Conservation (phyloP, 2,797 vertebrate genomes). For the Myotis myotis region DNA sequence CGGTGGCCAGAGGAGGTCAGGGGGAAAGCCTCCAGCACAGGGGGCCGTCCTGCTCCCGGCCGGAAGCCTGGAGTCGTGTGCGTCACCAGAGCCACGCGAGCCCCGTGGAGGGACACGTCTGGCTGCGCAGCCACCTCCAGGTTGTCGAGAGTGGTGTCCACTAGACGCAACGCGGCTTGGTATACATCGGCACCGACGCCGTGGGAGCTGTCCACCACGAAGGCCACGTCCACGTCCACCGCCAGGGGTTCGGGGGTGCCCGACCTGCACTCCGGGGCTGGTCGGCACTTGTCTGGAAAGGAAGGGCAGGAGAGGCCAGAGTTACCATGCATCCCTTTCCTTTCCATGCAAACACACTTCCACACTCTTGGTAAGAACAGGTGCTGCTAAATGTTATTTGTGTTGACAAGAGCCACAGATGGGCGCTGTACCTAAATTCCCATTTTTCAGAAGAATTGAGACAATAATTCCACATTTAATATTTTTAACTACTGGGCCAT, state of each 20-base stretch:
- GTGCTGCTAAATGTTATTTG: not conserved
- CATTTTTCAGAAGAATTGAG: not conserved
- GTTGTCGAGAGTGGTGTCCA: constrained; percentile 86
- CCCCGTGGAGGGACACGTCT: not conserved
- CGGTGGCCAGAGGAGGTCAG: constrained; percentile 80
- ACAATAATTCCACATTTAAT: not conserved
- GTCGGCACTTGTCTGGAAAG: constrained; percentile 89
- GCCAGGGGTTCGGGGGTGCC: constrained; percentile 71
- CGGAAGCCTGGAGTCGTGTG: constrained; percentile 80
- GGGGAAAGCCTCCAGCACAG: constrained; percentile 85
- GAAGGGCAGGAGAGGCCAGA: not conserved
- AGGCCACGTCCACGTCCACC: constrained; percentile 87
- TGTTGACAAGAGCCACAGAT: accelerated
- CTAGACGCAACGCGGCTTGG: constrained; percentile 84
- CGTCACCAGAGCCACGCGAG: constrained; percentile 87
- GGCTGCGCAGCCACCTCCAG: constrained; percentile 85
- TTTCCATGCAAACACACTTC: not conserved
- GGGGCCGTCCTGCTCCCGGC: constrained; percentile 46
- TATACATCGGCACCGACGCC: constrained; percentile 84
- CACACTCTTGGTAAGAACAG: accelerated
- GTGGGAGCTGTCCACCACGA: constrained; percentile 89
- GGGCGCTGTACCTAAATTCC: not conserved
- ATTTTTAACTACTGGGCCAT: not conserved
- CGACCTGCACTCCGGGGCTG: constrained; percentile 75
- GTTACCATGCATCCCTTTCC: not conserved